Conservation (phyloP, 2,797 vertebrate genomes). For the Cephalopachus bancanus region DNA sequence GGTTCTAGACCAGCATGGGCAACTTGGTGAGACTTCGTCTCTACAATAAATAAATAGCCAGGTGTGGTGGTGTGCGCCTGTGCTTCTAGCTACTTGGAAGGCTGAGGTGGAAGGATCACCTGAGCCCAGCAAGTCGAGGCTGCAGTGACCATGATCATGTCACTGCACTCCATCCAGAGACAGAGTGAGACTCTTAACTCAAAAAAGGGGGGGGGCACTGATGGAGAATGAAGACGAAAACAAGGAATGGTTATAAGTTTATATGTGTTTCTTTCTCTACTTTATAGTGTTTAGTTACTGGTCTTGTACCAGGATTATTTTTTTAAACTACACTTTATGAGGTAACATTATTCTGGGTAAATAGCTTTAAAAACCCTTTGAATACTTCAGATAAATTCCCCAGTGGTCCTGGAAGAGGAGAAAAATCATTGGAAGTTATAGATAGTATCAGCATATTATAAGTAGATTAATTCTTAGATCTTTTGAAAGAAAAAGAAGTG, state of each 20-base stretch:
- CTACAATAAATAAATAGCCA: no score
- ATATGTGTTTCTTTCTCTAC: not conserved
- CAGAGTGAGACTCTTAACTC: no score
- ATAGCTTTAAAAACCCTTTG: constrained; percentile 13
- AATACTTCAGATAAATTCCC: constrained; percentile 32
- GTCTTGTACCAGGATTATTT: not conserved
- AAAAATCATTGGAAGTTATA: constrained; percentile 11
- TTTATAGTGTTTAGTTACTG: constrained; percentile 17
- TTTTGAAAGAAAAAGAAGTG: not conserved
- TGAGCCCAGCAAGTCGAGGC: no score
- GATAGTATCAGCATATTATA: constrained; percentile 15
- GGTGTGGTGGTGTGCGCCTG: no score
- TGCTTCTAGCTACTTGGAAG: no score
- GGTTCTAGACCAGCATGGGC: no score
- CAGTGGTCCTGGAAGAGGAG: constrained; percentile 29
- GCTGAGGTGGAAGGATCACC: no score
- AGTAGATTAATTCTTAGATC: constrained; percentile 4
- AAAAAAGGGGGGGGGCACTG: not conserved
- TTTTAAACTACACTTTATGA: not conserved
- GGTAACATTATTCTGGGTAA: constrained; percentile 39
- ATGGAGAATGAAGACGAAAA: not conserved
- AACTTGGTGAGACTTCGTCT: no score
- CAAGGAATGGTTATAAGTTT: not conserved
- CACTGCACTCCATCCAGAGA: no score
- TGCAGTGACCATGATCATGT: no score